Conservation (phyloP, 2,113 vertebrate genomes). For the Proterorhinus semilunaris region DNA sequence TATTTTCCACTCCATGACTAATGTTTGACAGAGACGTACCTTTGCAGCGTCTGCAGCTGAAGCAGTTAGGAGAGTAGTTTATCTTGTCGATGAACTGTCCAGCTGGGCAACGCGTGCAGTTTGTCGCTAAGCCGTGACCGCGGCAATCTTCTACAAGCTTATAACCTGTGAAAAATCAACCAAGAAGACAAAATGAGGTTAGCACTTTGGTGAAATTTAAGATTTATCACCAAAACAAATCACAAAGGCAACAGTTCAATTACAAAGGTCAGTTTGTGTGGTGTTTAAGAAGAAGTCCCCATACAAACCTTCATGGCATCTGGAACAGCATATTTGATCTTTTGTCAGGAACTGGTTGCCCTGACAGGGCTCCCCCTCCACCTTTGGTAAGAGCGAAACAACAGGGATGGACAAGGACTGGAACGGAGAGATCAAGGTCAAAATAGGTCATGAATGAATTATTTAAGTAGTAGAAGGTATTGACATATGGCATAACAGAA, state of each 20-base stretch:
- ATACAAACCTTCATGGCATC: slow-evolving; percentile 66
- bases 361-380: slow-evolving; percentile 1
- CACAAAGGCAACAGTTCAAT: no score
- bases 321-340: slow-evolving; percentile 64
- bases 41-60: slow-evolving; percentile 42
- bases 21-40: not conserved
- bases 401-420: slow-evolving; percentile 36
- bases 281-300: not conserved
- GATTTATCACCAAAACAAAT: no score
- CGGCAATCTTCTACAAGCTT: slow-evolving; percentile 46
- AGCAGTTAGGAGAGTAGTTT: slow-evolving; percentile 43
- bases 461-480: no score
- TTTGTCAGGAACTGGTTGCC: not conserved
- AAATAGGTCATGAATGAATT: no score
- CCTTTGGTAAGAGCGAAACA: not conserved
- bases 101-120: slow-evolving; percentile 20
- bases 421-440: no score
- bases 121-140: not conserved
- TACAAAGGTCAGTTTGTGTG: no score
- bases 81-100: slow-evolving; percentile 29
- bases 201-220: no score
- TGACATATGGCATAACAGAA: no score
- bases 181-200: not conserved
- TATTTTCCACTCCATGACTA: no score
- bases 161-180: slow-evolving; percentile 55